Base-by-base conservation (phyloP, 1,140 invertebrate genomes). In the Drosophila repleta region DNA sequence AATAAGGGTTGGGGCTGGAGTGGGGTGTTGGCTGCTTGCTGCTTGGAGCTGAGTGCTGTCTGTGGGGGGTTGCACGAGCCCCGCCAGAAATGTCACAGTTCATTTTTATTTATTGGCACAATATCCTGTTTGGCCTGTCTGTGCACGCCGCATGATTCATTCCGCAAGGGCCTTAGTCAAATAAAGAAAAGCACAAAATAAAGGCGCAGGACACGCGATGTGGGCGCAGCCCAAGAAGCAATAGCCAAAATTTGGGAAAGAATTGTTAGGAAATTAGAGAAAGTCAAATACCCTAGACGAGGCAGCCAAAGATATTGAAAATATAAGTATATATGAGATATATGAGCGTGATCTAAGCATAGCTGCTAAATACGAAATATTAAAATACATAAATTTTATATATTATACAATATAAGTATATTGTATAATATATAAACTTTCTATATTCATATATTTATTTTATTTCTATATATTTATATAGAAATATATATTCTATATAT, bases 51-150 rank as follows among this genome's bases (percentile, higher is more conserved):
- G 32, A 35, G 32, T 48, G 11, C 7, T n/a, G 43, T 4, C 41
- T 24, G 11, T 45, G 41, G 15, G 39, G 52, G 45, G 45, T 48
- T 24, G 32, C 10, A 43, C 10, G 6, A 52, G 6, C n/a, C 4
- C 18, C 17, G 21, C 71, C 67, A 53, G 58, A 88, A 88, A 88
- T 88, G 83, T 88, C 78, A 79, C 79, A 87, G 83, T 79, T 85
- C 83, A 88, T 88, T 82, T 69, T 88, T 79, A 88, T 87, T 88
- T 87, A 87, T 87, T 85, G 75, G 82, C 57, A 75, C 78, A 78
- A 65, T 81, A 76, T 81, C 63, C 73, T 37, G 43, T 71, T 64
- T 32, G 8, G 20, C 15, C 10, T 15, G 29, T 60, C 21, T 35
- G 37, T 43, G 55, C 45, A 15, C 51, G 56, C 43, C 21, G 52